Percentiles rank a stretch among this genome's conserved stretches.
Evolutionary conservation across 1,140 invertebrate species (phyloP).

Genomic region (Heliconius melpomene): DNA sequence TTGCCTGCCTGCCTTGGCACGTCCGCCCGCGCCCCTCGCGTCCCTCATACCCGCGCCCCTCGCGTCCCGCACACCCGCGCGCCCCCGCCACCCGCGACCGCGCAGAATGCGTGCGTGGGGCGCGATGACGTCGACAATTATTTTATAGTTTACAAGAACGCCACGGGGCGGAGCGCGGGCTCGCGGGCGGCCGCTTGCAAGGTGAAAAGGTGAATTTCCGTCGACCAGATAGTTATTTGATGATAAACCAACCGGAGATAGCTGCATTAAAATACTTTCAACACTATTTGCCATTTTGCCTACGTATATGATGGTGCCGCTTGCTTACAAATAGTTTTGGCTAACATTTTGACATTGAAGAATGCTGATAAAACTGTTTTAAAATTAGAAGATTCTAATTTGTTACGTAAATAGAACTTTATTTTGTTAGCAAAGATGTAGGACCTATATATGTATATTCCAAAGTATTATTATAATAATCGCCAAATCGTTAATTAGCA

Average conservation of each 20-base stretch:
- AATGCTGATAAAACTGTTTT: neutral
- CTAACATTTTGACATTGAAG: neutral
- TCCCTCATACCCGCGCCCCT: conserved; percentile 56
- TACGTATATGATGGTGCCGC: neutral
- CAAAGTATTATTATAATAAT: neutral
- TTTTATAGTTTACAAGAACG: conserved; percentile 38
- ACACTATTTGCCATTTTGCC: neutral
- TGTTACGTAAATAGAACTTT: no score
- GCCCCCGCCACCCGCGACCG: conserved; percentile 44
- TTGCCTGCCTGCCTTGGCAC: conserved; percentile 74
- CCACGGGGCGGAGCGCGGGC: conserved; percentile 22
- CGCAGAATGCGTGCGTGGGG: conserved; percentile 46
- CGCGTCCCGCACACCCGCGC: conserved; percentile 56
- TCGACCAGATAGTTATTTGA: neutral
- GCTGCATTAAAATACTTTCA: neutral
- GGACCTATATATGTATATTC: neutral
- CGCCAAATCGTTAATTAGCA: neutral
- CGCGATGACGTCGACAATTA: conserved; percentile 45
- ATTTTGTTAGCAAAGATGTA: neutral
- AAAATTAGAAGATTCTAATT: no score
- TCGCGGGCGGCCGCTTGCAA: conserved; percentile 40
- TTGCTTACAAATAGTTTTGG: neutral
- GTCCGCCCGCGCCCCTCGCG: conserved; percentile 72
- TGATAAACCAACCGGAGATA: neutral
- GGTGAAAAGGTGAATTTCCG: conserved; percentile 35